phyloP scores from a whole-genome alignment of 2,113 vertebrate genomes.

The Trinectes maculatus region DNA sequence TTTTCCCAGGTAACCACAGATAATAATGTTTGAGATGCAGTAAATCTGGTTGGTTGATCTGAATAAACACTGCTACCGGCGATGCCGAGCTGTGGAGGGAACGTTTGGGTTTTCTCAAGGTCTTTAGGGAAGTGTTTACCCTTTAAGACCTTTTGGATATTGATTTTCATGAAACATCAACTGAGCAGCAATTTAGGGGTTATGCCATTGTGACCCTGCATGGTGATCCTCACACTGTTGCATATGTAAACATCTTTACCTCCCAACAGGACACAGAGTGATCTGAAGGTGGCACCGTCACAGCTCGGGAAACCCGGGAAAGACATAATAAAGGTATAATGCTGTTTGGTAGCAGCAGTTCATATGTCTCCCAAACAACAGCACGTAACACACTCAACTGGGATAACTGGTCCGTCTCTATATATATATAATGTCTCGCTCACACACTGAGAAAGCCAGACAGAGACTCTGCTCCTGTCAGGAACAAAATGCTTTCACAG shows the following conservation, averaged over 20 bases:
- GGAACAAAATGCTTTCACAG: conserved; percentile 48
- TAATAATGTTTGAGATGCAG: conserved; percentile 78
- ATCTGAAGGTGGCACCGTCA: conserved; percentile 11
- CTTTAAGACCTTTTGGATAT: conserved; percentile 36
- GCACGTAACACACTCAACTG: conserved; percentile 55
- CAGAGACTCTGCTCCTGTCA: conserved; percentile 23
- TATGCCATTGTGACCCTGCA: neutral
- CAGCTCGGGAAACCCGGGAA: conserved; percentile 8
- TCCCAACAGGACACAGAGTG: neutral
- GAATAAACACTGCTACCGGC: conserved; percentile 61
- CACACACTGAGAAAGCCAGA: conserved; percentile 1
- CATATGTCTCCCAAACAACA: conserved; percentile 37
- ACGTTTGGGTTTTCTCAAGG: conserved; percentile 24
- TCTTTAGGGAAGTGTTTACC: conserved; percentile 34
- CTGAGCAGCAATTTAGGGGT: conserved; percentile 15
- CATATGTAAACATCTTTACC: neutral
- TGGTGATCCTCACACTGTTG: conserved; percentile 1
- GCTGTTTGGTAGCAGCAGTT: conserved; percentile 19
- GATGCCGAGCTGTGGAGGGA: conserved; percentile 1
- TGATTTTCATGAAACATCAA: conserved; percentile 36
- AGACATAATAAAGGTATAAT: conserved; percentile 11
- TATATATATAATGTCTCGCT: conserved; percentile 1
- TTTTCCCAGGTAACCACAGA: conserved; percentile 84
- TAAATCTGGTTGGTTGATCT: conserved; percentile 49
- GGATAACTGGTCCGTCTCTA: conserved; percentile 22